Conservation (phyloP, 1,140 invertebrate species). For the Aphelenchoides besseyi region DNA sequence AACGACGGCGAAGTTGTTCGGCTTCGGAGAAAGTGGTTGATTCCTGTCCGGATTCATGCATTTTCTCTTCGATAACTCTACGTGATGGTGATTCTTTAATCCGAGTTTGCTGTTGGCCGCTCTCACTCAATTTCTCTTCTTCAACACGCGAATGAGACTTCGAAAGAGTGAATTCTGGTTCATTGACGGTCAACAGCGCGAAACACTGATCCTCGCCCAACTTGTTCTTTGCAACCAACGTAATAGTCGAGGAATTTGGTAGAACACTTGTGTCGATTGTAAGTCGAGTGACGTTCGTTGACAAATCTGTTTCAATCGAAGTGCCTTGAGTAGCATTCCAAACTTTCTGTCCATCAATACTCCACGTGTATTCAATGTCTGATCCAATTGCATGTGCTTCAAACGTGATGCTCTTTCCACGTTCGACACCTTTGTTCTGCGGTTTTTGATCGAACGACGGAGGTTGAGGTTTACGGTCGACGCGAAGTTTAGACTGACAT, state of each 20-base stretch:
- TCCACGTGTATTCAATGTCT: slow-evolving; percentile 51
- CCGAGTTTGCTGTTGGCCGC: neutral
- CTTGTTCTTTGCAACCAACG: slow-evolving; percentile 50
- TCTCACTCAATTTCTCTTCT: slow-evolving; percentile 25
- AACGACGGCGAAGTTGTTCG: slow-evolving; percentile 6
- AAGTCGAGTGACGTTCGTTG: slow-evolving; percentile 36
- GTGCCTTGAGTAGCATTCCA: slow-evolving; percentile 39
- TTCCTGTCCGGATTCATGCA: slow-evolving; percentile 17
- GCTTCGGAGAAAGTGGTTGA: slow-evolving; percentile 12
- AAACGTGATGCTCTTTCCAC: slow-evolving; percentile 52
- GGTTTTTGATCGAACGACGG: slow-evolving; percentile 50
- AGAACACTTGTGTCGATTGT: slow-evolving; percentile 52
- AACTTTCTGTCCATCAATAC: slow-evolving; percentile 37
- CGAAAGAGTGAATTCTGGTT: slow-evolving; percentile 28
- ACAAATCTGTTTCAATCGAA: slow-evolving; percentile 46
- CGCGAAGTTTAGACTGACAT: slow-evolving; percentile 41
- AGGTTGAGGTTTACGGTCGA: slow-evolving; percentile 39
- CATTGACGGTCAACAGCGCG: slow-evolving; percentile 39
- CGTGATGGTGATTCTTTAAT: neutral
- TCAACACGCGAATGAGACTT: slow-evolving; percentile 1
- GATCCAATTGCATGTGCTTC: slow-evolving; percentile 51
- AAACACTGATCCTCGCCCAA: slow-evolving; percentile 48
- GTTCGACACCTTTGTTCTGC: slow-evolving; percentile 43
- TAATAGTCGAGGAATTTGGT: slow-evolving; percentile 42
- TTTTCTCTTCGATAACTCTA: slow-evolving; percentile 7